phyloP scores from a whole-genome alignment of 2,888 invertebrate species.

The Teinopalpus imperialis region DNA sequence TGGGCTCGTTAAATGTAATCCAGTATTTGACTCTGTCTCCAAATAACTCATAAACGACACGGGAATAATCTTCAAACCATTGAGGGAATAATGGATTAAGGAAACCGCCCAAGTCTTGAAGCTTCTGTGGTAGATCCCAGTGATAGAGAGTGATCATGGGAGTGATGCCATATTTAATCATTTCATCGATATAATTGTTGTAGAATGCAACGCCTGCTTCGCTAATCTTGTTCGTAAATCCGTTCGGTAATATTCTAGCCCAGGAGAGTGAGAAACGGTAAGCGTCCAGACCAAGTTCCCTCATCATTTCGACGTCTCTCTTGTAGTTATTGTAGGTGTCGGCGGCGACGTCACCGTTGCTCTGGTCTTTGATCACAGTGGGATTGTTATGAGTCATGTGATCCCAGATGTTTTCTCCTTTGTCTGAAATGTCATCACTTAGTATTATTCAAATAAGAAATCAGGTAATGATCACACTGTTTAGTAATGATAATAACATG shows the following conservation, averaged over 20 bases:
- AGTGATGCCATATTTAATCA: slow-evolving; percentile 75
- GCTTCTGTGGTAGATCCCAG: slow-evolving; percentile 40
- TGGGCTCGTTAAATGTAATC: slow-evolving; percentile 77
- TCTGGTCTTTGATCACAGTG: slow-evolving; percentile 43
- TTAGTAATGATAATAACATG: too few species aligned
- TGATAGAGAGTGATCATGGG: slow-evolving; percentile 71
- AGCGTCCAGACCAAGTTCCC: slow-evolving; percentile 38
- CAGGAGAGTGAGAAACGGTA: slow-evolving; percentile 78
- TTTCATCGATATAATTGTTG: slow-evolving; percentile 62
- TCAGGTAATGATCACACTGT: too few species aligned
- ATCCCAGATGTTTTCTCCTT: slow-evolving; percentile 80
- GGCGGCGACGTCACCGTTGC: slow-evolving; percentile 74
- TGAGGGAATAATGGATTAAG: slow-evolving; percentile 47
- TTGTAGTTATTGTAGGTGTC: slow-evolving; percentile 78
- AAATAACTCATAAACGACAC: slow-evolving; percentile 47
- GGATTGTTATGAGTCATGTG: slow-evolving; percentile 57
- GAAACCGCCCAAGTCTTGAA: slow-evolving; percentile 70
- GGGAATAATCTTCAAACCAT: slow-evolving; percentile 57
- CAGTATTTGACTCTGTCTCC: slow-evolving; percentile 63
- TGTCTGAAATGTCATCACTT: too few species aligned
- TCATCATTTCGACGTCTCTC: slow-evolving; percentile 52
- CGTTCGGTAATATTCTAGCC: slow-evolving; percentile 79
- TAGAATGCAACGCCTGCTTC: slow-evolving; percentile 6
- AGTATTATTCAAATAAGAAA: too few species aligned
- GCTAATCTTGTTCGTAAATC: slow-evolving; percentile 50